Evolutionary conservation across 2,113 vertebrate species (phyloP), one percentile per base, ranked within the genome.

Genomic region (Tachuris rubrigastra): DNA sequence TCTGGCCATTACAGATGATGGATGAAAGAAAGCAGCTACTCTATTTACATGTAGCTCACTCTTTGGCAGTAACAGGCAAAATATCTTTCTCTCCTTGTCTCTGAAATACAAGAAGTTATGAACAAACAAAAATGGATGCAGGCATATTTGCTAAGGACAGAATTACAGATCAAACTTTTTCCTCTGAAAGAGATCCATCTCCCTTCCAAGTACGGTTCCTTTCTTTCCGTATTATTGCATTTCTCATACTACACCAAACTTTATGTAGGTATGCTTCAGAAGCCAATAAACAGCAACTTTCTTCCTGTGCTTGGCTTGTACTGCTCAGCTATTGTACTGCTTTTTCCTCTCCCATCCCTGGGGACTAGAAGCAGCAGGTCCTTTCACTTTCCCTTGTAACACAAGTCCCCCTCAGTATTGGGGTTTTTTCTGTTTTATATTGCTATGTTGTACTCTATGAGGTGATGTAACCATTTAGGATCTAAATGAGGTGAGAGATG

Each of bases 341-440:
- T 78, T 86, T 73, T 96, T 96, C 93, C 90, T 81, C 60, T 87
- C 67, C 65, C 46, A 49, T 82, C 88, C 49, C 86, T 12, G 14
- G 23, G 42, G 90, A 93, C 30, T 35, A 66, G 49, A 85, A 85
- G n/a, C 44, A 78, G 5, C 47, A 65, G 41, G 24, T 78, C 66
- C 86, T 95, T 95, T 94, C 88, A 96, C 93, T 95, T 97, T 97
- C 90, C 66, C 53, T 81, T 94, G 14, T 5, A 88, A 78, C 35
- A 21, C 37, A 73, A 73, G 31, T 52, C 49, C 67, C 2, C 1
- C 19, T 85, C 37, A 39, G 27, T 68, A 87, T 28, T 78, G n/a
- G n/a, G n/a, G 59, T 72, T 91, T 85, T 44, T 89, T 35, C 55
- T 56, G 18, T 39, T 85, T 88, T 44, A 20, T 42, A 37, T 72